Base-by-base conservation (phyloP, 2,888 invertebrate genomes). In the Scaptomyza reducta region DNA sequence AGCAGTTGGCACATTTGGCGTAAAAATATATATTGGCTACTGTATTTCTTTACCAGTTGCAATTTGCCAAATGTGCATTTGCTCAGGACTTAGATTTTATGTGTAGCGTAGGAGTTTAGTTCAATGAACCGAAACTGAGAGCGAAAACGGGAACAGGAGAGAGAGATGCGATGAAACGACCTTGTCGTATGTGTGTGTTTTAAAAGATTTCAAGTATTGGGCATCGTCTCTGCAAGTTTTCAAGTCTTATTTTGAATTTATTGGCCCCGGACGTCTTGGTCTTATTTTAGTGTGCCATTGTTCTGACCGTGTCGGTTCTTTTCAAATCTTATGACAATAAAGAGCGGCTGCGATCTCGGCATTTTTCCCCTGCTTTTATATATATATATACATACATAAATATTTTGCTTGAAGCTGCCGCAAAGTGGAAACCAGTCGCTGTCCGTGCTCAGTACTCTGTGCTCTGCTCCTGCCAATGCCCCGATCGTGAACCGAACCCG, bases 241-340 rank as follows among this genome's bases (percentile, higher is more conserved):
- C 64, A 74, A 70, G 40, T 40, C 74, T 87, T 77, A 63, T 70
- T 66, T 71, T 58, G 54, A 82, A 87, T 81, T 81, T 81, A 81
- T 85, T 82, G 66, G 68, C 64, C 66, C 59, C 46, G 41, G 46
- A 55, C 53, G 41, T 56, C 56, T 58, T 58, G 55, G 79, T 69
- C 40, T 82, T 86, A 69, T 84, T 88, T 82, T 86, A 88, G 73
- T 82, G 79, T 88, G 88, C 84, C 82, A 82, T 88, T 82, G 87
- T 88, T 88, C 84, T 83, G 62, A 70, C 31, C 61, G 66, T 59
- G 72, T 69, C 68, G 80, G 74, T 61, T 67, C 74, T 76, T 73
- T 79, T 79, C 65, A 85, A 82, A 87, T 82, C 79, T 68, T 77
- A 70, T 66, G 83, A 83, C 81, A 82, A 88, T 86, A 79, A 81